Evolutionary conservation across 2,113 vertebrate species (phyloP).

Genomic region (Ginglymostoma cirratum): DNA sequence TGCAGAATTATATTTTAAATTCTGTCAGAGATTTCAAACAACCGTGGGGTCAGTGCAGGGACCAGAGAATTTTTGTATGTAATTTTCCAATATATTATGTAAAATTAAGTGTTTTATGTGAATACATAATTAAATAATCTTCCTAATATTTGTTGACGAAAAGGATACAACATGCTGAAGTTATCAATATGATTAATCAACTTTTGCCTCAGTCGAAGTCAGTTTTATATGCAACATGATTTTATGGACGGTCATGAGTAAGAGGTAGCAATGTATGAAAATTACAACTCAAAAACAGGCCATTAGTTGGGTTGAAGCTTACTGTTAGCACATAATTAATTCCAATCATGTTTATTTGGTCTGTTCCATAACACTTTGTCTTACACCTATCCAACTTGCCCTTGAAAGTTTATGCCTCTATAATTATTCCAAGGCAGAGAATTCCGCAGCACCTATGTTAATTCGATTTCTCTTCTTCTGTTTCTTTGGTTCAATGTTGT

Average conservation of each 20-base stretch:
- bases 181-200: neutral
- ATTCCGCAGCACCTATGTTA: neutral
- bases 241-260: neutral
- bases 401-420: neutral
- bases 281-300: neutral
- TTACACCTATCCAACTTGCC: neutral
- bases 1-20: neutral
- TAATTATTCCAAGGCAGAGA: neutral
- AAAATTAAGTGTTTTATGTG: neutral
- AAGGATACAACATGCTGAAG: neutral
- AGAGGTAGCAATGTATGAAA: neutral
- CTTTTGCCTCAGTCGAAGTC: neutral
- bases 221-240: neutral
- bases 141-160: neutral
- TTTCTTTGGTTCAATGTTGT: neutral
- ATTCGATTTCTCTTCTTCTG: neutral
- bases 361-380: neutral
- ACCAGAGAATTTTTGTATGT: neutral
- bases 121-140: neutral
- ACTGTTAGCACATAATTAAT: neutral
- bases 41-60: neutral
- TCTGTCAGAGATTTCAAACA: neutral
- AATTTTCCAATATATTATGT: neutral
- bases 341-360: neutral
- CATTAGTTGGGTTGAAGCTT: neutral